Conservation (phyloP, 2,888 invertebrate genomes). For the Phlogophora meticulosa region DNA sequence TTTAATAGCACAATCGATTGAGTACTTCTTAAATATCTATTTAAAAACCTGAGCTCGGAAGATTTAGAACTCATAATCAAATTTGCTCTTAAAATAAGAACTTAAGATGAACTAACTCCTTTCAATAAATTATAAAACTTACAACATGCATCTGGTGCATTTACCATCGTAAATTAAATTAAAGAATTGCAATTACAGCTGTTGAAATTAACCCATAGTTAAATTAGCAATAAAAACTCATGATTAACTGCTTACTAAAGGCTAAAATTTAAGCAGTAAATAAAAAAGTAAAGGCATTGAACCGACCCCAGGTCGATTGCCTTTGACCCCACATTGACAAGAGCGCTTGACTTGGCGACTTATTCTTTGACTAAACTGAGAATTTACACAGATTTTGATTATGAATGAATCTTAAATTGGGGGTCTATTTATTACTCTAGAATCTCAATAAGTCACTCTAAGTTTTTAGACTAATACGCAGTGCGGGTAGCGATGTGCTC, state of each 20-base stretch:
- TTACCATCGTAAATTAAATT: not conserved
- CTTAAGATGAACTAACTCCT: not conserved
- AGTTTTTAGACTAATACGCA: too few relatives aligned
- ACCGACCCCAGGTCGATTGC: conserved; percentile 74
- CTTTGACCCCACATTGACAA: conserved; percentile 74
- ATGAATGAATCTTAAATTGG: not conserved
- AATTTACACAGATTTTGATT: conserved; percentile 35
- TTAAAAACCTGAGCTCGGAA: too few relatives aligned
- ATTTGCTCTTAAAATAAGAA: not conserved
- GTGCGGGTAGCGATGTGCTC: too few relatives aligned
- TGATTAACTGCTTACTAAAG: conserved; percentile 59
- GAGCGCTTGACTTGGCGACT: conserved; percentile 41
- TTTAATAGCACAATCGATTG: too few relatives aligned
- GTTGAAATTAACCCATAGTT: conserved; percentile 42
- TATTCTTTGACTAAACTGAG: conserved; percentile 32
- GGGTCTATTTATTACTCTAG: not conserved
- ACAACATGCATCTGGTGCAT: too few relatives aligned
- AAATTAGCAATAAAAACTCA: conserved; percentile 52
- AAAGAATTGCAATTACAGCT: conserved; percentile 10
- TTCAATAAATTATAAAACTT: not conserved
- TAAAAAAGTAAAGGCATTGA: conserved; percentile 73
- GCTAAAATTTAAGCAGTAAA: conserved; percentile 60
- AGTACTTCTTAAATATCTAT: too few relatives aligned
- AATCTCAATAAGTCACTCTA: not conserved
- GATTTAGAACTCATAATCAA: too few relatives aligned